phyloP scores from a whole-genome alignment of 2,888 invertebrate species.

The Entomobrya proxima region DNA sequence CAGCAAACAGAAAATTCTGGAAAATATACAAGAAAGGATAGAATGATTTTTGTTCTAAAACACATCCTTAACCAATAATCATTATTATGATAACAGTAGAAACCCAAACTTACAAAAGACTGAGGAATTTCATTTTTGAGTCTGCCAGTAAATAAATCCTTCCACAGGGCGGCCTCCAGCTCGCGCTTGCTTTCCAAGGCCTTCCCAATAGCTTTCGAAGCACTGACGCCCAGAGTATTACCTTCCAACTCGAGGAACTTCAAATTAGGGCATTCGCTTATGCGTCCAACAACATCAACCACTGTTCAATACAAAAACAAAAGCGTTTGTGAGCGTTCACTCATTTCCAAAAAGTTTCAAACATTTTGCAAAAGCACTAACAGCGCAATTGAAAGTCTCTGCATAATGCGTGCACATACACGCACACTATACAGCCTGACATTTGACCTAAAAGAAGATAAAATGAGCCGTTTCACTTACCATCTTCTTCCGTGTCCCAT shows the following conservation, averaged over 20 bases:
- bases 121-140: slow-evolving; percentile 96
- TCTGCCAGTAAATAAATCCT: slow-evolving; percentile 97
- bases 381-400: neutral
- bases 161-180: slow-evolving; percentile 89
- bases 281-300: slow-evolving; percentile 33
- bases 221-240: slow-evolving; percentile 93
- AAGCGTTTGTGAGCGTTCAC: neutral
- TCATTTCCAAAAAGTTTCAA: no score
- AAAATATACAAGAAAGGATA: no score
- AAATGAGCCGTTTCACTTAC: no score
- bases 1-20: slow-evolving; percentile 86
- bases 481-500: slow-evolving; percentile 87
- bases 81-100: no score
- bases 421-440: no score
- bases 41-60: no score
- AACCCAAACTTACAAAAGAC: slow-evolving; percentile 83
- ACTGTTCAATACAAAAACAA: slow-evolving; percentile 23
- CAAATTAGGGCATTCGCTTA: slow-evolving; percentile 77
- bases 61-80: no score
- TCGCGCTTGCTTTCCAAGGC: slow-evolving; percentile 87
- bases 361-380: neutral
- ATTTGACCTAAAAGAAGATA: no score
- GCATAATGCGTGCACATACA: no score
- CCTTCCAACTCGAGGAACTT: slow-evolving; percentile 90
- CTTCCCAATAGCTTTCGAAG: slow-evolving; percentile 89